Evolutionary conservation across 1,140 invertebrate species (phyloP).

Genomic region (Scaptodrosophila lebanonensis): DNA sequence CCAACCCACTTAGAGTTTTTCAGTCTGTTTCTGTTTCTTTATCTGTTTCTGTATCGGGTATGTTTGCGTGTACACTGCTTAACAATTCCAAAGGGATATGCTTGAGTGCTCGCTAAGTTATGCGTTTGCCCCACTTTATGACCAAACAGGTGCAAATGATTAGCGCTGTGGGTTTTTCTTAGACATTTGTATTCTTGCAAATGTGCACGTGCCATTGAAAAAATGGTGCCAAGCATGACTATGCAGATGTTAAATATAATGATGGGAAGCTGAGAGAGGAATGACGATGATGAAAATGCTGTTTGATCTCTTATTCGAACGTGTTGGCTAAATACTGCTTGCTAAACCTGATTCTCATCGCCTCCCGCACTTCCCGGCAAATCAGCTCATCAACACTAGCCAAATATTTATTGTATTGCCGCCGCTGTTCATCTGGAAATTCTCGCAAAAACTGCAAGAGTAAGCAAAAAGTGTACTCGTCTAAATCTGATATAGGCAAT

Average conservation of each 20-base stretch:
- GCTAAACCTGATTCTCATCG: constrained; percentile 66
- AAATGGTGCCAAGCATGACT: too few relatives aligned
- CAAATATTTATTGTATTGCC: constrained; percentile 59
- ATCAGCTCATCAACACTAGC: constrained; percentile 61
- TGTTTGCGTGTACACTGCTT: too few relatives aligned
- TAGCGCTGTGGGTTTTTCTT: background rate
- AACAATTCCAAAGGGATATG: background rate
- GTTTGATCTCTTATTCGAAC: background rate
- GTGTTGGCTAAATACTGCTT: background rate
- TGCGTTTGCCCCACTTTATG: too few relatives aligned
- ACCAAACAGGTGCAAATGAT: constrained; percentile 1
- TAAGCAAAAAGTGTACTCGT: background rate
- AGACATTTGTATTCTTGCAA: too few relatives aligned
- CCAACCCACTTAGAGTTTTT: background rate
- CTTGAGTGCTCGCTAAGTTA: background rate
- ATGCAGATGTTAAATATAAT: too few relatives aligned
- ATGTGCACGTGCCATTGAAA: too few relatives aligned
- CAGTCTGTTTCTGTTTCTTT: background rate
- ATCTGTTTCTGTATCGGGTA: constrained; percentile 1
- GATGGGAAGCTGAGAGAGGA: constrained; percentile 4
- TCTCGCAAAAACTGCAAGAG: constrained; percentile 54
- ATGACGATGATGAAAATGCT: constrained; percentile 20
- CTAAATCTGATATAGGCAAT: too few relatives aligned
- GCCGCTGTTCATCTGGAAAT: constrained; percentile 59
- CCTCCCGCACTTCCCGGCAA: constrained; percentile 53